Evolutionary conservation across 2,888 invertebrate species (phyloP).

Genomic region (Trissoscelio sp.): DNA sequence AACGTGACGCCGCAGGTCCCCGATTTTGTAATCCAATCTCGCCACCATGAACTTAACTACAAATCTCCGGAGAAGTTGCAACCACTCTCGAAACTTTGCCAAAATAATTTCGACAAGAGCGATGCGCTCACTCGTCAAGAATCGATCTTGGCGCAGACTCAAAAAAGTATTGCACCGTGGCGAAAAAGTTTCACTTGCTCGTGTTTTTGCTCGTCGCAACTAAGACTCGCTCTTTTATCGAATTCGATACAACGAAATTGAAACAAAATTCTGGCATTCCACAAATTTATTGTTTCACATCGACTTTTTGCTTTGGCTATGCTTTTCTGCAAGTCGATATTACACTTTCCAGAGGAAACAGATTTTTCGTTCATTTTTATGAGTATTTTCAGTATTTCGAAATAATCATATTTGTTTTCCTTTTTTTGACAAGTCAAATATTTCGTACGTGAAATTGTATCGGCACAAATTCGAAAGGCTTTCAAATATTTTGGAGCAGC

Average conservation of each 20-base stretch:
- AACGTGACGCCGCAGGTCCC: background rate
- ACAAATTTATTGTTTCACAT: constrained; percentile 10
- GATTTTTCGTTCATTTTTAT: no score
- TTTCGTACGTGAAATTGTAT: background rate
- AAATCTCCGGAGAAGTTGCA: constrained; percentile 33
- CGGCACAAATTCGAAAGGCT: background rate
- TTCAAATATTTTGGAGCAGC: no score
- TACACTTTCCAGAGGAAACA: no score
- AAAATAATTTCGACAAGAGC: constrained; percentile 38
- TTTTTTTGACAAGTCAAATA: no score
- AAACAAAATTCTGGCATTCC: background rate
- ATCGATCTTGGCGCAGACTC: constrained; percentile 45
- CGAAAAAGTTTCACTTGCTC: constrained; percentile 26
- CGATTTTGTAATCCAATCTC: constrained; percentile 36
- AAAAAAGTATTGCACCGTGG: constrained; percentile 16
- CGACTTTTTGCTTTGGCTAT: background rate
- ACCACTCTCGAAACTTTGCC: constrained; percentile 45
- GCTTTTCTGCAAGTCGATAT: background rate
- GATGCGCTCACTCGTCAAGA: constrained; percentile 27
- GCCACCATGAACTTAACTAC: constrained; percentile 31
- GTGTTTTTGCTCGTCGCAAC: background rate
- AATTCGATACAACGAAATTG: constrained; percentile 17
- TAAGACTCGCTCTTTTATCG: background rate
- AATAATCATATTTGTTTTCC: no score
- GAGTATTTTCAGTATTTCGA: no score